A percentile compares a stretch with the other conserved stretches of the same genome.
Evolutionary conservation across 2,888 invertebrate genomes (phyloP).

Genomic region (Pterostichus madidus): DNA sequence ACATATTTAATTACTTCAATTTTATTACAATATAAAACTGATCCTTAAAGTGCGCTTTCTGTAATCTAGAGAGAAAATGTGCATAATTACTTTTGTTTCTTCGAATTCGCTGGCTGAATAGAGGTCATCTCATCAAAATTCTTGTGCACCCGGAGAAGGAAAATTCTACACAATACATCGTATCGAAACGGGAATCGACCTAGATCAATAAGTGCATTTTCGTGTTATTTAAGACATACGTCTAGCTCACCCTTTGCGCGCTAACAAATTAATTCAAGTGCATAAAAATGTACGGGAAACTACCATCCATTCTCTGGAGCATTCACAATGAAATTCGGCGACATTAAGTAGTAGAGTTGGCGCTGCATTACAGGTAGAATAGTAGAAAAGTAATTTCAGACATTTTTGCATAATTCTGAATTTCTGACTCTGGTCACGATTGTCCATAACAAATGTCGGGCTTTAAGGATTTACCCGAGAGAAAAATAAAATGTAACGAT

Average conservation of each 20-base stretch:
- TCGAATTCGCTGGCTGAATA: too few species aligned
- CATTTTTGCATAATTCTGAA: conserved; percentile 65
- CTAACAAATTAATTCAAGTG: conserved; percentile 39
- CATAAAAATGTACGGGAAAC: conserved; percentile 29
- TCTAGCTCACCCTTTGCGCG: neutral
- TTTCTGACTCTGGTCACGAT: conserved; percentile 63
- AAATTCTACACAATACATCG: conserved; percentile 24
- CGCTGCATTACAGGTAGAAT: conserved; percentile 51
- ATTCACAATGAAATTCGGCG: conserved; percentile 6
- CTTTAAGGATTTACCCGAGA: conserved; percentile 65
- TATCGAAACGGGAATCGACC: conserved; percentile 27
- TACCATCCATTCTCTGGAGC: conserved; percentile 3
- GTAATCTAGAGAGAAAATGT: too few species aligned
- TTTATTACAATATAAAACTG: too few species aligned
- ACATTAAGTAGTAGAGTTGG: conserved; percentile 40
- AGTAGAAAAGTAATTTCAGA: conserved; percentile 63
- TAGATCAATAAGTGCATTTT: conserved; percentile 55
- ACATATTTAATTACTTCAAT: too few species aligned
- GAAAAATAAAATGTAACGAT: conserved; percentile 66
- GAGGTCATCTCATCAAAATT: conserved; percentile 39
- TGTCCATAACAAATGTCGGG: conserved; percentile 65
- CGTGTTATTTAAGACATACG: conserved; percentile 44
- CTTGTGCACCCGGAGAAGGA: neutral
- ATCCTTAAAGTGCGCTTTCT: too few species aligned
- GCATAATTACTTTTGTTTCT: too few species aligned